Conservation (phyloP, 1,140 invertebrate genomes). For the Aphaenogaster floridana region DNA sequence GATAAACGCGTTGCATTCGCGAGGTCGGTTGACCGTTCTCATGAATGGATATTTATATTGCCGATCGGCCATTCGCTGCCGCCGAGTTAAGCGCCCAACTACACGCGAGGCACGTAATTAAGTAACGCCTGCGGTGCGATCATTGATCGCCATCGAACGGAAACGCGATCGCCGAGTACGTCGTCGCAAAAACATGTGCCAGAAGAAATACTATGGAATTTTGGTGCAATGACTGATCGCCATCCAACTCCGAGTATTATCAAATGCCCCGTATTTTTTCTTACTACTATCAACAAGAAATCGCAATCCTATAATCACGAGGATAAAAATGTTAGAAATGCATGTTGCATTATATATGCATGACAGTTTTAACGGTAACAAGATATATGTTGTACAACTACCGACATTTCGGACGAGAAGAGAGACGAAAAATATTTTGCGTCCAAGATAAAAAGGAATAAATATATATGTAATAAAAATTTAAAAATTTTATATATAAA, state of each 20-base stretch:
- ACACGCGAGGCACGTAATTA: conserved; percentile 52
- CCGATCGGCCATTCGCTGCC: conserved; percentile 43
- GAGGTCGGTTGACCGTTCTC: conserved; percentile 73
- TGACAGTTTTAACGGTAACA: background rate
- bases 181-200: background rate
- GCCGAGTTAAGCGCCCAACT: conserved; percentile 26
- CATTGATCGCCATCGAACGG: conserved; percentile 4
- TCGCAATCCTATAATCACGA: background rate
- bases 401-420: background rate
- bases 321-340: background rate
- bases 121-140: conserved; percentile 47
- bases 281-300: background rate
- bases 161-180: background rate
- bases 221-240: background rate
- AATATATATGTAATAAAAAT: background rate
- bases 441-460: background rate
- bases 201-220: background rate
- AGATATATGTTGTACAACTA: background rate
- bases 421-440: background rate
- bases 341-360: background rate
- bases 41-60: conserved; percentile 76
- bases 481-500: background rate
- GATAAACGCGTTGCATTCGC: conserved; percentile 76
- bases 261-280: background rate
- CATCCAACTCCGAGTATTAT: background rate